Evolutionary conservation across 2,113 vertebrate species (phyloP).

Genomic region (Phalacrocorax brasilianus): DNA sequence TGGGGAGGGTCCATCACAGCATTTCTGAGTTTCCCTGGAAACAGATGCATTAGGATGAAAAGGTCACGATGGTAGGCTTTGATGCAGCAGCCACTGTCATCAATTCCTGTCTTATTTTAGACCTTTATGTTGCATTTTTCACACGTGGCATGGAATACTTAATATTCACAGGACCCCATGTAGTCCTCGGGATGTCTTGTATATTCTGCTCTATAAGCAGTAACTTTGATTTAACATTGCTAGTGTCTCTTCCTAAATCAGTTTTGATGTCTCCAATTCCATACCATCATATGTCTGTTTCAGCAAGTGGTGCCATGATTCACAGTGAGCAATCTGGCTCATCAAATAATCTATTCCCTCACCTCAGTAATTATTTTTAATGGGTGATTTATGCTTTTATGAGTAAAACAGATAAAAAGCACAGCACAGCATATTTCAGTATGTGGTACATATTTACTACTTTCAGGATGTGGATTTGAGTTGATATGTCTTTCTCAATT

Average conservation of each 20-base stretch:
- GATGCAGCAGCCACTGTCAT: neutral
- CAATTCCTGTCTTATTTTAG: neutral
- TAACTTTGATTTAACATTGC: constrained; percentile 29
- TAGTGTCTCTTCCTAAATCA: constrained; percentile 40
- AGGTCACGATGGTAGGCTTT: fast-evolving
- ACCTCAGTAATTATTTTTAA: constrained; percentile 64
- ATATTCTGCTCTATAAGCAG: neutral
- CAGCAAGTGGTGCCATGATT: constrained; percentile 9
- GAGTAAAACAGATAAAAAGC: constrained; percentile 16
- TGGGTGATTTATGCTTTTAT: constrained; percentile 50
- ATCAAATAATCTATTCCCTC: constrained; percentile 47
- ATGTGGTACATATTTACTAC: neutral
- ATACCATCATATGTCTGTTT: neutral
- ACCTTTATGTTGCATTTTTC: neutral
- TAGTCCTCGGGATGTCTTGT: neutral
- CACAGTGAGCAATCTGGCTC: constrained; percentile 13
- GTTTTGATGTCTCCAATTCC: neutral
- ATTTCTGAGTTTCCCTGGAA: neutral
- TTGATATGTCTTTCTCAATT: constrained; percentile 16
- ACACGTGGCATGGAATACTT: neutral
- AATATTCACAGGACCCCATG: neutral
- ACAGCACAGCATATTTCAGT: constrained; percentile 19
- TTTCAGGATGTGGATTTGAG: neutral
- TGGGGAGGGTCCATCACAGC: neutral
- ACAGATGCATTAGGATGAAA: neutral